Evolutionary conservation across 2,797 vertebrate genomes (phyloP), one percentile per base, ranked within the genome.

Genomic region (Megalops cyprinoides): DNA sequence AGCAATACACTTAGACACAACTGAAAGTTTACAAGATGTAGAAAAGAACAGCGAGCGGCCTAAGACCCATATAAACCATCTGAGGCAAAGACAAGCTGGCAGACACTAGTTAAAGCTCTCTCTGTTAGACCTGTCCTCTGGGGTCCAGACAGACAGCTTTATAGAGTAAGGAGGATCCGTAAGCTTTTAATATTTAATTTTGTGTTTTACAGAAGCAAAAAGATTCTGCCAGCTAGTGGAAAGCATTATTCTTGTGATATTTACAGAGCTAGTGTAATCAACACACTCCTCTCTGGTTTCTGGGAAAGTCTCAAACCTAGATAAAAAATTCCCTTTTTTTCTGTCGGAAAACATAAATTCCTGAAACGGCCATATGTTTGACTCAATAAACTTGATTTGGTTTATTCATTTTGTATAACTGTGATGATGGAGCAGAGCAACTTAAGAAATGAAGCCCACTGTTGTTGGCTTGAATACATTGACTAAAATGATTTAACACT

Each of bases 101-200:
- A 53, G 37, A 53, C 37, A 18, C 34, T 18, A 71, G 37, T 71
- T 71, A 71, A 44, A 42, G 20, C 23, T 37, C 74, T 76, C 55
- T 76, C n/a, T 48, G 34, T 53, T 56, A 12, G 49, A 49, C 31
- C 34, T 55, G 31, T n/a, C 74, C 74, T 76, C 74, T 37, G 31
- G 74, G 74, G 49, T 53, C 48, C 49, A 23, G 31, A 4, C 28
- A 76, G 51, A 76, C 18, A 28, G 74, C 51, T 55, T 76, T 56
- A 34, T 53, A 23, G 18, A 76, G 31, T 76, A 31, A 76, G 51
- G 9, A 76, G 51, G 39, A 76, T 53, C 73, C 48, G 75, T 75
- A 51, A 55, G 74, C 74, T 10, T 28, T 76, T 76, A 76, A 76
- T 76, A 76, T 76, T 76, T 56, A 56, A 76, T 56, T 76, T 15